Conservation (phyloP, 2,797 vertebrate genomes). For the Triplophysa bombifrons region DNA sequence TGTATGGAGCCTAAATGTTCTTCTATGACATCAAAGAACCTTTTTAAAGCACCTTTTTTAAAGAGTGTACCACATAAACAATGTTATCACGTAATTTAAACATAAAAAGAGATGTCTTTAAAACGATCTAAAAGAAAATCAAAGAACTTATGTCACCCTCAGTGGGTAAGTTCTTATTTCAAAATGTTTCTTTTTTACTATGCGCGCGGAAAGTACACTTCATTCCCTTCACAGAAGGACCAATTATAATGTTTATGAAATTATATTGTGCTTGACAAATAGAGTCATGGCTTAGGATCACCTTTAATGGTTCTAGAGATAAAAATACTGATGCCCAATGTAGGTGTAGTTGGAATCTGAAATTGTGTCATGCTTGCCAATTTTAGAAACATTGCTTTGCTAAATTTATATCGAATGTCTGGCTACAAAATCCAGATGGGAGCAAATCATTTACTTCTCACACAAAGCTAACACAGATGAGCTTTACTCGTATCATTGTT, state of each 20-base stretch:
- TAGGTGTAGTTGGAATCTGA: background rate
- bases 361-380: background rate
- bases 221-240: background rate
- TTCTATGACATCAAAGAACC: too few relatives aligned
- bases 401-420: slow-evolving; percentile 5
- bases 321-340: background rate
- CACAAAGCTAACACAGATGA: background rate
- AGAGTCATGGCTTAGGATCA: background rate
- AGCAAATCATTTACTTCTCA: slow-evolving; percentile 15
- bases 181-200: background rate
- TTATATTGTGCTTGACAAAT: slow-evolving; percentile 7
- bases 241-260: background rate
- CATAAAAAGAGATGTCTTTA: background rate
- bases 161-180: background rate
- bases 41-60: too few relatives aligned
- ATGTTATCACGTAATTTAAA: background rate
- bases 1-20: too few relatives aligned
- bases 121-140: background rate
- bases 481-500: background rate
- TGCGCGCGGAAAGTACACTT: background rate
- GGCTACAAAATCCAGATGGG: slow-evolving; percentile 10
- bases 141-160: slow-evolving; percentile 11
- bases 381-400: background rate
- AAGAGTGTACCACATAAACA: too few relatives aligned
- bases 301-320: background rate